These are phyloP conservation scores for Drosophila sechellia DNA, from an alignment of 1,140 invertebrate species.

Conservation along the genomic window DNA sequence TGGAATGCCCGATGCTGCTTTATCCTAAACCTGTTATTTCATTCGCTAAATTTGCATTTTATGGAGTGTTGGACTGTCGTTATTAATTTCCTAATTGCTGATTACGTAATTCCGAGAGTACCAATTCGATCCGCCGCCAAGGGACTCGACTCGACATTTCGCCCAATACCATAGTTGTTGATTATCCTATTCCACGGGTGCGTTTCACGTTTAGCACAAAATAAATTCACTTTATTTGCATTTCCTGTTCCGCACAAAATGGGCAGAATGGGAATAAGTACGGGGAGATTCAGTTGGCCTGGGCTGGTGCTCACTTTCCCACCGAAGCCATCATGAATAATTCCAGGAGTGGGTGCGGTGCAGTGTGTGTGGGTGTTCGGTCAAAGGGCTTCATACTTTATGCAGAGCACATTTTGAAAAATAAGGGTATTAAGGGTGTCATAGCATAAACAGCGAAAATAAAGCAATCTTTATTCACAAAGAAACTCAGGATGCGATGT, in stretches of 20 bases:
- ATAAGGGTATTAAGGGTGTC: not conserved
- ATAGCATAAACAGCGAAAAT: not conserved
- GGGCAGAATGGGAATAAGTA: not conserved
- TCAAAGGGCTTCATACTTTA: not conserved
- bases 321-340: not conserved
- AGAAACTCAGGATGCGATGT: not conserved
- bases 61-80: not conserved
- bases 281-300: not conserved
- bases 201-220: conserved; percentile 28
- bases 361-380: not conserved
- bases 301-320: conserved; percentile 28
- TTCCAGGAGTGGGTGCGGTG: not conserved
- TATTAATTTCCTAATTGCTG: conserved; percentile 45
- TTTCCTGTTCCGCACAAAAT: conserved; percentile 19
- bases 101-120: conserved; percentile 31
- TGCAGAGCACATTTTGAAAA: conserved; percentile 1
- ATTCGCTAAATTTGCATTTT: conserved; percentile 5
- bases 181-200: conserved; percentile 1
- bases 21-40: conserved; percentile 17
- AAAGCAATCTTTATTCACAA: not conserved
- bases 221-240: conserved; percentile 64
- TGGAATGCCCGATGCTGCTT: conserved; percentile 9
- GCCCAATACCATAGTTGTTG: conserved; percentile 5
- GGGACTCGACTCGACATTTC: conserved; percentile 6
- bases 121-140: conserved; percentile 25